phyloP scores from a whole-genome alignment of 2,888 invertebrate species.

The Ochropleura plecta region DNA sequence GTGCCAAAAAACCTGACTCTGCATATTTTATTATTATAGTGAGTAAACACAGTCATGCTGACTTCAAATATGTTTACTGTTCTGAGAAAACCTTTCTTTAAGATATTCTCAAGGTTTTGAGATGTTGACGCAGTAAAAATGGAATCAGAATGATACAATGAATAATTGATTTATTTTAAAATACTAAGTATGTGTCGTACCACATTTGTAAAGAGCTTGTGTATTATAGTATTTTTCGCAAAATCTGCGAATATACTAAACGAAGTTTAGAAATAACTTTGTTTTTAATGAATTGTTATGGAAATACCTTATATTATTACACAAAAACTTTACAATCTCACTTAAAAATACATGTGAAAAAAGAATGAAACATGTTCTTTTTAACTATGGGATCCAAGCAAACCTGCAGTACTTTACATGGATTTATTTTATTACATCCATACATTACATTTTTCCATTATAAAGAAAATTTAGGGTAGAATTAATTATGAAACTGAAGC shows the following conservation, averaged over 20 bases:
- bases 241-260: not conserved
- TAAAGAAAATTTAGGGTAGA: too few relatives aligned
- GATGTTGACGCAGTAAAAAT: not conserved
- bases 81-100: slow-evolving; percentile 5
- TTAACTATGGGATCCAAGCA: too few relatives aligned
- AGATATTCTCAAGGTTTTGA: slow-evolving; percentile 10
- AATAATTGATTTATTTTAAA: not conserved
- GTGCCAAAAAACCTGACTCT: slow-evolving; percentile 59
- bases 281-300: not conserved
- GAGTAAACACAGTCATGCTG: slow-evolving; percentile 46
- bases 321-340: not conserved
- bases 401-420: too few relatives aligned
- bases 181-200: too few relatives aligned
- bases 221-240: not conserved
- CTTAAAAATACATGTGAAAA: not conserved
- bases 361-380: too few relatives aligned
- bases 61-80: slow-evolving; percentile 17
- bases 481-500: too few relatives aligned
- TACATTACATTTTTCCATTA: too few relatives aligned
- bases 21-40: slow-evolving; percentile 25
- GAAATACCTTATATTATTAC: not conserved
- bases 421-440: too few relatives aligned
- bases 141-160: not conserved
- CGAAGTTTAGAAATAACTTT: not conserved
- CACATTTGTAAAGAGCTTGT: too few relatives aligned